These are phyloP conservation scores for Enteromius thamalakanensis DNA, from an alignment of 2,797 vertebrate genomes.

Conservation along the genomic window DNA sequence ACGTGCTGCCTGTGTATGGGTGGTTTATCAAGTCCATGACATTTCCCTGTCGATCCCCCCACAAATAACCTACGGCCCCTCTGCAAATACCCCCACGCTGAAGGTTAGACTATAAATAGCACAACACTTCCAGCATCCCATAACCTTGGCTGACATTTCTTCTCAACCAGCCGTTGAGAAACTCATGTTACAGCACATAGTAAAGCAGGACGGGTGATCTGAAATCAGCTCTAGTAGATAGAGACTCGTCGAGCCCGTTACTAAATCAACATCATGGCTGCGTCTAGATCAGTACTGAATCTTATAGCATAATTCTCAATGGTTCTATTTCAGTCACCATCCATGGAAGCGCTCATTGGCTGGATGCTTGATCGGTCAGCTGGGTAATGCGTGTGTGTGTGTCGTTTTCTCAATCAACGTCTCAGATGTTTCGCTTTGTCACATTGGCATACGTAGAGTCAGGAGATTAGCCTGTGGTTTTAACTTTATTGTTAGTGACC, in stretches of 20 bases:
- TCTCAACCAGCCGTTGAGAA: slow-evolving; percentile 30
- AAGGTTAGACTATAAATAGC: slow-evolving; percentile 76
- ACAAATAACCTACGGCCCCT: slow-evolving; percentile 24
- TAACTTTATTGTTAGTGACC: slow-evolving; percentile 25
- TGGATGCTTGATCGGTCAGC: slow-evolving; percentile 22
- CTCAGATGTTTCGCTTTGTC: slow-evolving; percentile 6
- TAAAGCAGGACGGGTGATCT: slow-evolving; percentile 24
- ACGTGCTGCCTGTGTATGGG: slow-evolving; percentile 27
- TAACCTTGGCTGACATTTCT: slow-evolving; percentile 52
- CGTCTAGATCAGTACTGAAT: not conserved
- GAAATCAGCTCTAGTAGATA: slow-evolving; percentile 9
- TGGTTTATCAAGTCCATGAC: slow-evolving; percentile 56
- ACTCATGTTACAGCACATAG: slow-evolving; percentile 39
- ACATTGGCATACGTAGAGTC: not conserved
- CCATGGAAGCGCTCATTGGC: not conserved
- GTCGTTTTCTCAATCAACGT: not conserved
- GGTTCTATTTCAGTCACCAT: not conserved
- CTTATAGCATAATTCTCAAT: not conserved
- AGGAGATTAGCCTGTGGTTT: not conserved
- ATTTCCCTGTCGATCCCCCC: slow-evolving; percentile 51
- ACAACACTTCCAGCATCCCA: slow-evolving; percentile 67
- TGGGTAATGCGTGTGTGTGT: not conserved
- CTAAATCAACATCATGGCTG: not conserved
- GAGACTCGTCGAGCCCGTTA: not conserved
- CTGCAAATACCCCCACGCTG: slow-evolving; percentile 55